phyloP scores from a whole-genome alignment of 2,113 vertebrate genomes.

The Austrofundulus limnaeus region DNA sequence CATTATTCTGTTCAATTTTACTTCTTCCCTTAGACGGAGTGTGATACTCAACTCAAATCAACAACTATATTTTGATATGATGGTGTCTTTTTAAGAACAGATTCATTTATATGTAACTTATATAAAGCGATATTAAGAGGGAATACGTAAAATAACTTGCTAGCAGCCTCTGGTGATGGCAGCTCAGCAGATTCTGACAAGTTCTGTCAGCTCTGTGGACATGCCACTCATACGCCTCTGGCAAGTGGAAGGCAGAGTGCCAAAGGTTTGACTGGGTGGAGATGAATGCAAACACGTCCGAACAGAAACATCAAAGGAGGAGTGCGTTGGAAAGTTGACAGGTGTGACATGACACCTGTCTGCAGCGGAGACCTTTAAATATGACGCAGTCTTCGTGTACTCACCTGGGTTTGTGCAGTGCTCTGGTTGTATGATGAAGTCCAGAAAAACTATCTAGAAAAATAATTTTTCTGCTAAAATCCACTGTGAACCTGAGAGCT shows the following conservation, averaged over 20 bases:
- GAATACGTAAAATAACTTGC: background rate
- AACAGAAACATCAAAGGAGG: conserved; percentile 6
- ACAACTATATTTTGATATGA: no score
- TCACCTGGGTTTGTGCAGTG: background rate
- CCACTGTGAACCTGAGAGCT: no score
- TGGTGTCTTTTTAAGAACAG: no score
- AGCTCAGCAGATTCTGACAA: background rate
- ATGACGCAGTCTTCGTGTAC: background rate
- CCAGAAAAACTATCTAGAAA: no score
- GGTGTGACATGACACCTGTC: background rate
- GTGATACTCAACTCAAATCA: no score
- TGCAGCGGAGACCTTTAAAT: background rate
- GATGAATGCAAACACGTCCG: conserved; percentile 17
- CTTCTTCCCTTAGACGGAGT: no score
- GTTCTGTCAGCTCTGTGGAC: background rate
- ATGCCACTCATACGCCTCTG: background rate
- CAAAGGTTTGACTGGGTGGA: conserved; percentile 9
- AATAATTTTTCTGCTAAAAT: background rate
- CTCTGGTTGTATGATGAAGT: no score
- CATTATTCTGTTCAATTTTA: no score
- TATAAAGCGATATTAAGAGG: background rate
- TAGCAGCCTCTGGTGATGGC: background rate
- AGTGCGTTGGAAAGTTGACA: background rate
- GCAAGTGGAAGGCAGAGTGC: conserved; percentile 3
- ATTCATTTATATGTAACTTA: background rate